A percentile compares a stretch with the other conserved stretches of the same genome.
phyloP scores from a whole-genome alignment of 2,888 invertebrate genomes.

The Cephus pygmeus region DNA sequence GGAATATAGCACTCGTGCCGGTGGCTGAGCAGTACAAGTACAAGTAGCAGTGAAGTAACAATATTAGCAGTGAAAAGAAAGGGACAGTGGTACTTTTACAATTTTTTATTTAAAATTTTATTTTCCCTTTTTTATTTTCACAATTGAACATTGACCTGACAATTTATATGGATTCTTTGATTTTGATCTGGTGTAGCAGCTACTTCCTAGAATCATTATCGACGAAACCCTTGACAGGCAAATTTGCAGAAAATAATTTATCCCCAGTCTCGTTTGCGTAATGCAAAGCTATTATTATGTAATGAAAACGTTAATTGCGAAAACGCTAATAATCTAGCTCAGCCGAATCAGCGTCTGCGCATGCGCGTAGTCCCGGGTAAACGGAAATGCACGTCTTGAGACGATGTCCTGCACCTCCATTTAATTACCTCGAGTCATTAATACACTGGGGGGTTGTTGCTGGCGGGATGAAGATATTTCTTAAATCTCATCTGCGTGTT shows the following conservation, averaged over 20 bases:
- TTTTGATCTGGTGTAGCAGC: neutral
- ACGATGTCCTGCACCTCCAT: slow-evolving; percentile 35
- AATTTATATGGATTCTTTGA: neutral
- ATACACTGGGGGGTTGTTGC: slow-evolving; percentile 30
- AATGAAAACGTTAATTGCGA: neutral
- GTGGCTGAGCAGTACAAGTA: neutral
- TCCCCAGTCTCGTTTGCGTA: neutral
- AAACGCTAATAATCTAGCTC: neutral
- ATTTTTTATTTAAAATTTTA: neutral
- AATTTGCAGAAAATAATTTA: neutral
- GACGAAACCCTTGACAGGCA: neutral
- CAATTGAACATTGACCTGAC: neutral
- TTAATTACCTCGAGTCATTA: slow-evolving; percentile 48
- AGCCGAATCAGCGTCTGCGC: neutral
- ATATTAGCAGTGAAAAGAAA: neutral
- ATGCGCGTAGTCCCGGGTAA: slow-evolving; percentile 21
- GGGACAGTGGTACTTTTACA: neutral
- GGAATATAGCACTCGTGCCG: neutral
- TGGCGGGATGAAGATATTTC: neutral
- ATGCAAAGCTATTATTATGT: neutral
- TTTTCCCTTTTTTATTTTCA: neutral
- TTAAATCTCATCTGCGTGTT: neutral
- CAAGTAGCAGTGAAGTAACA: neutral
- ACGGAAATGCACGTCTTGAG: slow-evolving; percentile 35
- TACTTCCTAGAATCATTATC: neutral